Evolutionary conservation across 2,113 vertebrate genomes (phyloP).

Genomic region (Hippocampus comes): DNA sequence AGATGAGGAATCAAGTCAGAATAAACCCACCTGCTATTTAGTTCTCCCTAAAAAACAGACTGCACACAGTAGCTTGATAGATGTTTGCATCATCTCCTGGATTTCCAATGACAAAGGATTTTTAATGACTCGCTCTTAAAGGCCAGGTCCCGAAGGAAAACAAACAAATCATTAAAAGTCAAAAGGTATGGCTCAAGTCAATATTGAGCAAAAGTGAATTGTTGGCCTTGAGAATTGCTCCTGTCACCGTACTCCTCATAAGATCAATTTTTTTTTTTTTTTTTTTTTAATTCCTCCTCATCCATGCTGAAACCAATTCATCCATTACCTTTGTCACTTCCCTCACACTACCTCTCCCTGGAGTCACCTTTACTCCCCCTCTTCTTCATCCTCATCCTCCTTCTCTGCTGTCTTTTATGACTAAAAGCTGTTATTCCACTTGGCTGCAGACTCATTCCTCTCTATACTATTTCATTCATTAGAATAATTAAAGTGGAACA

Average conservation of each 20-base stretch:
- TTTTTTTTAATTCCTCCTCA: slow-evolving; percentile 2
- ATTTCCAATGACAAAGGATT: neutral
- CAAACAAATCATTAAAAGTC: neutral
- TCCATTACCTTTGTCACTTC: slow-evolving; percentile 35
- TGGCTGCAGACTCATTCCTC: slow-evolving; percentile 68
- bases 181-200: neutral
- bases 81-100: neutral
- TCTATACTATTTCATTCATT: slow-evolving; percentile 77
- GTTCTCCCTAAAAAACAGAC: neutral
- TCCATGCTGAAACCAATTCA: slow-evolving; percentile 5
- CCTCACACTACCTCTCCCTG: slow-evolving; percentile 39
- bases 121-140: neutral
- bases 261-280: neutral
- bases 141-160: neutral
- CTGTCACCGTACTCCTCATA: neutral
- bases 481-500: slow-evolving; percentile 79
- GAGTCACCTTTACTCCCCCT: slow-evolving; percentile 66
- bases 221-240: neutral
- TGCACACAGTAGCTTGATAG: neutral
- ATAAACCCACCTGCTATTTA: neutral
- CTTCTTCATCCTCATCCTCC: slow-evolving; percentile 36
- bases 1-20: neutral
- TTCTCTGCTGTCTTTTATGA: slow-evolving; percentile 63
- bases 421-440: slow-evolving; percentile 75
- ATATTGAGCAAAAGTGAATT: neutral